These are phyloP conservation scores for Typhlichthys subterraneus DNA, from an alignment of 2,797 vertebrate genomes.

Conservation along the genomic window DNA sequence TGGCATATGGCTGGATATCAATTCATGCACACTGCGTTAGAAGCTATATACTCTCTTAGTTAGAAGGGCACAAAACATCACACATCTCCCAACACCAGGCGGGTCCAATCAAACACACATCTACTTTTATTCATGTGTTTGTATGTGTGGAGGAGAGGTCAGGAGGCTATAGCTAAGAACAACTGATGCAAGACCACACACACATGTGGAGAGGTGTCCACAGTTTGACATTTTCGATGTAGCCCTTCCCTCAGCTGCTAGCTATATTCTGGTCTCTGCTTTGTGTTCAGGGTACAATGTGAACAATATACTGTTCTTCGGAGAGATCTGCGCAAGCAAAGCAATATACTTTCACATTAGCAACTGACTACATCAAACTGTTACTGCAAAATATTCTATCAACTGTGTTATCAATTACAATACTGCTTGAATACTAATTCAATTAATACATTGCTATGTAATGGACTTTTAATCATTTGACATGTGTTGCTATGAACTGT, in stretches of 20 bases:
- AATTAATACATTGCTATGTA: no score
- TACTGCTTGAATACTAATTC: no score
- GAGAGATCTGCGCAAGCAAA: constrained; percentile 7
- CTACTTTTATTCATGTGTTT: constrained; percentile 30
- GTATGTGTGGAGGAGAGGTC: background rate
- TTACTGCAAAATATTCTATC: background rate
- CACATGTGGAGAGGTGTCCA: constrained; percentile 37
- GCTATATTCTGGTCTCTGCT: constrained; percentile 20
- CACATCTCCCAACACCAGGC: constrained; percentile 2
- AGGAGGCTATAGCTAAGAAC: constrained; percentile 21
- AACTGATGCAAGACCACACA: constrained; percentile 48
- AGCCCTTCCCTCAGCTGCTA: constrained; percentile 20
- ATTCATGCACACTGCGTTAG: constrained; percentile 17
- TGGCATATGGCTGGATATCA: constrained; percentile 21
- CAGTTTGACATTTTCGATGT: constrained; percentile 17
- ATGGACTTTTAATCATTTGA: no score
- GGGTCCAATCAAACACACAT: constrained; percentile 47
- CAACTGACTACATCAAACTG: background rate
- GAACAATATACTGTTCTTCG: background rate
- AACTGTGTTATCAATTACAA: constrained; percentile 5
- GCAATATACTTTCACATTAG: background rate
- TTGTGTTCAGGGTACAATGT: background rate
- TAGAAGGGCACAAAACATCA: constrained; percentile 17
- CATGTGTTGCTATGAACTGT: background rate
- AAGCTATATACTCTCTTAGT: constrained; percentile 20